Base-by-base conservation (phyloP, 1,140 invertebrate species). In the Camponotus pennsylvanicus region DNA sequence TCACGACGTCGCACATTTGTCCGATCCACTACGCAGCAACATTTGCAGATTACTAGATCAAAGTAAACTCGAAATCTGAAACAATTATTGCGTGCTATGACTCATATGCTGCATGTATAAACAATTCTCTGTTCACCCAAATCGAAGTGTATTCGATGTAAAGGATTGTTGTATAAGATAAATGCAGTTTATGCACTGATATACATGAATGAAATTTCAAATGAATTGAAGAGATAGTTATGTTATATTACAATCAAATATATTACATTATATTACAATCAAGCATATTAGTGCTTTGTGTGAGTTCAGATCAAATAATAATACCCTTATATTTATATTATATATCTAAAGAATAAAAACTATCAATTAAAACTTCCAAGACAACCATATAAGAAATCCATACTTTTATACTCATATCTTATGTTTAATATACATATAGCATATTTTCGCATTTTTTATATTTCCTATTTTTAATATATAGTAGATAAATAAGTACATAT, bases 31-130 rank as follows among this genome's bases (percentile, higher is more conserved):
- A 89, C 13, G 45, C 92, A 90, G 73, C 94, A 95, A 69, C 93
- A 95, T 88, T 94, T 96, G 76, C 95, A 96, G 52, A 96, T 95
- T 49, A 96, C 93, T 77, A 95, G 92, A 87, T 96, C 95, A 83
- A 96, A 96, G 87, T 96, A 96, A 80, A 96, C 92, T 69, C 95
- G 95, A 89, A 96, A 96, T 87, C 96, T 96, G 90, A 32, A 91
- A 92, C 32, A 78, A 32, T 42, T 49, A 69, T 73, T 82, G 8
- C 3, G 13, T 13, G 40, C 0, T 32, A 52, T 66, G 3, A 69
- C 13, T 15, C 45, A 7, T 11, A 0, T 71, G 18, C 1, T 57
- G n/a, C 6, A 32, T 67, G 18, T 18, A 21, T 42, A 66, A 73
- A 64, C 7, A 59, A 61, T 3, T 13, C 8, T 61, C 4, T 9